Evolutionary conservation across 2,888 invertebrate species (phyloP).

Genomic region (Euplagia quadripunctaria): DNA sequence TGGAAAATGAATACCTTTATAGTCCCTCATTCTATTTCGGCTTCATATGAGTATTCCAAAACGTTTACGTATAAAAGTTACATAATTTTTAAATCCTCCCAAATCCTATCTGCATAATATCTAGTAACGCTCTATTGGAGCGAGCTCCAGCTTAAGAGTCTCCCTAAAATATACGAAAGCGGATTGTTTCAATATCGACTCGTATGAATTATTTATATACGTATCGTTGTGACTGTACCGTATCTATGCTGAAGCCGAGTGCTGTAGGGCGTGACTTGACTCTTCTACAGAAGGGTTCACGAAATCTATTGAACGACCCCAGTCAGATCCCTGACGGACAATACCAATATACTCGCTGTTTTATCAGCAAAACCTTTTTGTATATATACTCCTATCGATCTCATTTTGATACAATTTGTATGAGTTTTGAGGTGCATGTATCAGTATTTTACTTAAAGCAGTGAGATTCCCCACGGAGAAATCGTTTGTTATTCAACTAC

Average conservation of each 20-base stretch:
- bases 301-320: constrained; percentile 48
- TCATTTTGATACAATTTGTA: constrained; percentile 52
- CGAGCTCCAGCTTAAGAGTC: constrained; percentile 57
- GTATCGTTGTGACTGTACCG: constrained; percentile 60
- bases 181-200: constrained; percentile 76
- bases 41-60: constrained; percentile 26
- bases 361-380: constrained; percentile 52
- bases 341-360: constrained; percentile 50
- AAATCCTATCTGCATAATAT: constrained; percentile 50
- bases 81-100: constrained; percentile 43
- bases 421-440: constrained; percentile 48
- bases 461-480: constrained; percentile 23
- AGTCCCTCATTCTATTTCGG: constrained; percentile 13
- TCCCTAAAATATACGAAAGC: constrained; percentile 63
- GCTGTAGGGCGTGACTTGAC: constrained; percentile 69
- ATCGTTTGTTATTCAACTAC: constrained; percentile 20
- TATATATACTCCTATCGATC: constrained; percentile 39
- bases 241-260: constrained; percentile 58
- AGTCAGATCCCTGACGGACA: constrained; percentile 49
- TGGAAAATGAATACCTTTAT: neutral
- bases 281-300: constrained; percentile 48
- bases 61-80: constrained; percentile 42
- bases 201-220: constrained; percentile 80
- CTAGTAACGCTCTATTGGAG: constrained; percentile 40
- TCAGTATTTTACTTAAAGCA: constrained; percentile 31